phyloP scores from a whole-genome alignment of 2,888 invertebrate genomes.

The Choreutis nemorana region DNA sequence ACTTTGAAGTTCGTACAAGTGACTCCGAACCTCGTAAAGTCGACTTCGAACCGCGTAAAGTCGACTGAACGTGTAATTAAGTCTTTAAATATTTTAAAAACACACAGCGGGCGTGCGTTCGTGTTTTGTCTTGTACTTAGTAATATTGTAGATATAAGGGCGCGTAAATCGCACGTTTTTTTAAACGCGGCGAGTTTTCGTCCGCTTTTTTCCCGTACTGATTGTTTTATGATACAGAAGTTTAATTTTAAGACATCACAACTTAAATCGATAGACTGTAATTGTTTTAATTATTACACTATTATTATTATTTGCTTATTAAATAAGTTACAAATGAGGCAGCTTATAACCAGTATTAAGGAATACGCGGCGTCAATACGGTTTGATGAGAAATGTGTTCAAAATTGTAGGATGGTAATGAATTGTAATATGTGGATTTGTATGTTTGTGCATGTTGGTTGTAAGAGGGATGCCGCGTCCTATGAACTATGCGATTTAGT shows the following conservation, averaged over 20 bases:
- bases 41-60: conserved; percentile 1
- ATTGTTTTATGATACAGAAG: conserved; percentile 24
- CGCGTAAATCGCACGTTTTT: conserved; percentile 29
- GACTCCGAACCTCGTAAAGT: background rate
- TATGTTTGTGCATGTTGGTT: no score
- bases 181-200: conserved; percentile 20
- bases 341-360: conserved; percentile 33
- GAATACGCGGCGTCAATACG: conserved; percentile 18
- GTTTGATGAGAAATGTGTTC: conserved; percentile 16
- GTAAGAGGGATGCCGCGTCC: no score
- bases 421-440: no score
- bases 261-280: conserved; percentile 23
- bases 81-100: no score
- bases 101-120: conserved; percentile 6
- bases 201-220: conserved; percentile 49
- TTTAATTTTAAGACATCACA: conserved; percentile 17
- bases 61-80: no score
- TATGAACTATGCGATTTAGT: conserved; percentile 6
- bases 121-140: conserved; percentile 16
- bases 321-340: conserved; percentile 21
- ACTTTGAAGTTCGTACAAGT: background rate
- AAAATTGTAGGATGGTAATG: conserved; percentile 11
- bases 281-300: conserved; percentile 19
- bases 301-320: conserved; percentile 24
- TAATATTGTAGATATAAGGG: conserved; percentile 21